Conservation (phyloP, 2,888 invertebrate genomes). For the Anticlea derivata region DNA sequence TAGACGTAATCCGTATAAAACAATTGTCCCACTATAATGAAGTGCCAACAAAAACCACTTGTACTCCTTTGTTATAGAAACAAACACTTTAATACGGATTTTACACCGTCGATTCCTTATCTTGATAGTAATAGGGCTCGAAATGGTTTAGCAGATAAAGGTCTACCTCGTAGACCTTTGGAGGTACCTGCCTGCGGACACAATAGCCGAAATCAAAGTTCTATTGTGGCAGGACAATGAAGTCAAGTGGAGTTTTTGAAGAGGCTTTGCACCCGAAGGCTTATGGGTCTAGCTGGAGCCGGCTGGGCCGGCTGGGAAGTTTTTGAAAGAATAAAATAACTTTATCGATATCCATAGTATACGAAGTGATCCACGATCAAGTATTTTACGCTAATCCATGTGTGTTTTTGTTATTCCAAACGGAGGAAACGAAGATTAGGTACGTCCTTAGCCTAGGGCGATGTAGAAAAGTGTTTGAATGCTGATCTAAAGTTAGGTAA, state of each 20-base stretch:
- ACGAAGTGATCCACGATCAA: too few species aligned
- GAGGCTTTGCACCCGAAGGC: slow-evolving; percentile 41
- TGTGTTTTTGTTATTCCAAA: too few species aligned
- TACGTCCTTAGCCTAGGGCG: too few species aligned
- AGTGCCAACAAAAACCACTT: slow-evolving; percentile 27
- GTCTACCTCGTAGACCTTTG: too few species aligned
- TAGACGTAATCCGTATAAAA: slow-evolving; percentile 25
- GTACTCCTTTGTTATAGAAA: slow-evolving; percentile 30
- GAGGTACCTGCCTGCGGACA: slow-evolving; percentile 54
- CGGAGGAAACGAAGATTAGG: too few species aligned
- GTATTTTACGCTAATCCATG: too few species aligned
- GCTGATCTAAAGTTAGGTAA: too few species aligned
- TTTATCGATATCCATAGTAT: too few species aligned
- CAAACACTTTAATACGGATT: slow-evolving; percentile 17
- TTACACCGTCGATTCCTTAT: neutral
- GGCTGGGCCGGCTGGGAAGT: neutral
- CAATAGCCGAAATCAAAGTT: slow-evolving; percentile 66
- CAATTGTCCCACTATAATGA: slow-evolving; percentile 28
- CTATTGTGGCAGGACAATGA: slow-evolving; percentile 62
- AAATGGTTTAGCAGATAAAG: slow-evolving; percentile 1
- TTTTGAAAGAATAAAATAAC: too few species aligned
- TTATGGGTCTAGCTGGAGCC: neutral
- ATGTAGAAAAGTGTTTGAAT: too few species aligned
- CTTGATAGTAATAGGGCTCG: neutral
- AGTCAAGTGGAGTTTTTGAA: slow-evolving; percentile 59